Percentiles rank a stretch among this genome's conserved stretches.
These are phyloP conservation scores for Novumbra hubbsi DNA, from an alignment of 2,797 vertebrate genomes.

Conservation along the genomic window DNA sequence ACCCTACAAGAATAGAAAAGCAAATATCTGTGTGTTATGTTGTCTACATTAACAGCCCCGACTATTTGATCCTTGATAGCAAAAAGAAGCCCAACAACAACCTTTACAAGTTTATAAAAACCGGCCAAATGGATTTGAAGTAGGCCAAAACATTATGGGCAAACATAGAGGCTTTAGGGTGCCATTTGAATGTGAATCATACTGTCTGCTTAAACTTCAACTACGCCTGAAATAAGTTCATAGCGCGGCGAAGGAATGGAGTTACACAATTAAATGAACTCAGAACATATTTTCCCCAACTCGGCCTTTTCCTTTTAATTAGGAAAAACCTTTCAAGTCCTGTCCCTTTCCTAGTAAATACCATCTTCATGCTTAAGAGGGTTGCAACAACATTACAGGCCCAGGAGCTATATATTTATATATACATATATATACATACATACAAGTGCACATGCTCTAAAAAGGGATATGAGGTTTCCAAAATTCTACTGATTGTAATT, in stretches of 20 bases:
- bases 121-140: not conserved
- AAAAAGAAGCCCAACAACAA: no score
- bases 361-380: not conserved
- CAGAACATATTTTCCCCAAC: not conserved
- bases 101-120: no score
- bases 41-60: no score
- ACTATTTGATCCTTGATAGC: no score
- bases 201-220: not conserved
- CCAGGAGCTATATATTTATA: not conserved
- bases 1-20: no score
- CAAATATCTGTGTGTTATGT: no score
- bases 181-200: not conserved
- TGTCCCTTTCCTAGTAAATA: not conserved
- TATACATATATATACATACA: no score
- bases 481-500: no score
- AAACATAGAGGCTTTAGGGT: not conserved
- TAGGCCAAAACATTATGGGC: no score
- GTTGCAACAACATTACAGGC: not conserved
- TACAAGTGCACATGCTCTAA: no score
- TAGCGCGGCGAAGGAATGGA: not conserved
- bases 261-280: not conserved
- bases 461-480: no score
- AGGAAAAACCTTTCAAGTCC: not conserved
- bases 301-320: constrained; percentile 3
- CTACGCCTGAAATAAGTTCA: not conserved